These are phyloP conservation scores for Synanthedon andrenaeformis DNA, from an alignment of 2,888 invertebrate genomes.

Conservation along the genomic window DNA sequence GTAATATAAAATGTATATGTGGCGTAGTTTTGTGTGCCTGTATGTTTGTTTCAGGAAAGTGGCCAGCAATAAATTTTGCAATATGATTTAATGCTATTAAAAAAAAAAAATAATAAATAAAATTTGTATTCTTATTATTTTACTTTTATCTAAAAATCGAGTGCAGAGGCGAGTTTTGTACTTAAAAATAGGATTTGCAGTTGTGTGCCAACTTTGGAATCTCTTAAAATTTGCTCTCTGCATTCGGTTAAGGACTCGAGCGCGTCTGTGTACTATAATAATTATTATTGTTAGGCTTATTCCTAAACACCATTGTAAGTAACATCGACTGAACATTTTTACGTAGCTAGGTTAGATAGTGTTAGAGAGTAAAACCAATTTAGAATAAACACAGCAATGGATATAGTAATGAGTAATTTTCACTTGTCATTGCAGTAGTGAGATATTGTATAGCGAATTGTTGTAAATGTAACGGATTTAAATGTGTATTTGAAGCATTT, in stretches of 20 bases:
- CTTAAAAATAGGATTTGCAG: slow-evolving; percentile 18
- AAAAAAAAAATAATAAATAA: slow-evolving; percentile 22
- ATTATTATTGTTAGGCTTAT: slow-evolving; percentile 30
- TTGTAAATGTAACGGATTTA: slow-evolving; percentile 38
- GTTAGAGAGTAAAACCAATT: slow-evolving; percentile 16
- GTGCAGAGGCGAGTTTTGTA: slow-evolving; percentile 26
- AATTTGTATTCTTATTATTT: not conserved
- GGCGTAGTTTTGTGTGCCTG: slow-evolving; percentile 33
- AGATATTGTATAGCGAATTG: slow-evolving; percentile 40
- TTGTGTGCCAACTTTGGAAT: slow-evolving; percentile 18
- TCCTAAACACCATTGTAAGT: slow-evolving; percentile 64
- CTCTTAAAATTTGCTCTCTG: slow-evolving; percentile 18
- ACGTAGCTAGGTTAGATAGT: slow-evolving; percentile 56
- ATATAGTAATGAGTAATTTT: slow-evolving; percentile 3
- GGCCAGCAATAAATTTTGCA: slow-evolving; percentile 53
- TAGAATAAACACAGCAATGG: not conserved
- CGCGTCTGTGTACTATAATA: slow-evolving; percentile 7
- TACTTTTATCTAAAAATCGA: not conserved
- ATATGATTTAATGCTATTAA: slow-evolving; percentile 25
- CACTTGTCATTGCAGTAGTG: slow-evolving; percentile 39
- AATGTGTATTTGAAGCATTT: slow-evolving; percentile 60
- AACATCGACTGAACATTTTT: slow-evolving; percentile 69
- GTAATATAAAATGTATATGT: slow-evolving; percentile 22
- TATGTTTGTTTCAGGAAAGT: slow-evolving; percentile 35
- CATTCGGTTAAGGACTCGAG: slow-evolving; percentile 15